These are phyloP conservation scores for Syrmaticus mikado DNA, from an alignment of 2,113 vertebrate genomes.

Conservation along the genomic window DNA sequence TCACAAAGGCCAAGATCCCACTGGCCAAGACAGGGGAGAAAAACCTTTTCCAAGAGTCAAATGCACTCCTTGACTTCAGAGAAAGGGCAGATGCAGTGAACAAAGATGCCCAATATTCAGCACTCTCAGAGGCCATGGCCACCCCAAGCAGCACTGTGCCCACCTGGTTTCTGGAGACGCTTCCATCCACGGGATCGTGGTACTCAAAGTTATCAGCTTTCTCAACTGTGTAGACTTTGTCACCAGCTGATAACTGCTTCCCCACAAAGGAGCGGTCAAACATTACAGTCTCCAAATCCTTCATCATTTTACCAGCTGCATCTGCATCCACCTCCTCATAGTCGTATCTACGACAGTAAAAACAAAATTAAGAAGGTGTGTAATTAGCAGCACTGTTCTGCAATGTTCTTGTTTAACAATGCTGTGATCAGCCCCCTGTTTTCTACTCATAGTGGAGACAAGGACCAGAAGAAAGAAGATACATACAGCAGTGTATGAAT, in stretches of 20 bases:
- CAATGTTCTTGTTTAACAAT: background rate
- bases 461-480: background rate
- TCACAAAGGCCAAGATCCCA: background rate
- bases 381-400: fast-evolving
- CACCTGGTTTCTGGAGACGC: constrained; percentile 96
- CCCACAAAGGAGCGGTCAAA: constrained; percentile 89
- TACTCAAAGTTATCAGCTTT: constrained; percentile 96
- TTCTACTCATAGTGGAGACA: background rate
- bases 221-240: constrained; percentile 92
- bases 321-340: constrained; percentile 97
- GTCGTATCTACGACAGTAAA: constrained; percentile 85
- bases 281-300: constrained; percentile 88
- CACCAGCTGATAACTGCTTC: constrained; percentile 86
- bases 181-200: constrained; percentile 94
- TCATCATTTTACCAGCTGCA: constrained; percentile 94
- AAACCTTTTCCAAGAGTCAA: background rate
- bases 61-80: background rate
- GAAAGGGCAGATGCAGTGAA: background rate
- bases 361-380: background rate
- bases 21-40: background rate
- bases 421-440: background rate
- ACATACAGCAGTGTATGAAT: background rate
- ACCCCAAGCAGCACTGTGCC: background rate
- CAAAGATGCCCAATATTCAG: background rate
- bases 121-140: fast-evolving